Evolutionary conservation across 1,140 invertebrate genomes (phyloP), one percentile per base, ranked within the genome.

Genomic region (Drosophila miranda): DNA sequence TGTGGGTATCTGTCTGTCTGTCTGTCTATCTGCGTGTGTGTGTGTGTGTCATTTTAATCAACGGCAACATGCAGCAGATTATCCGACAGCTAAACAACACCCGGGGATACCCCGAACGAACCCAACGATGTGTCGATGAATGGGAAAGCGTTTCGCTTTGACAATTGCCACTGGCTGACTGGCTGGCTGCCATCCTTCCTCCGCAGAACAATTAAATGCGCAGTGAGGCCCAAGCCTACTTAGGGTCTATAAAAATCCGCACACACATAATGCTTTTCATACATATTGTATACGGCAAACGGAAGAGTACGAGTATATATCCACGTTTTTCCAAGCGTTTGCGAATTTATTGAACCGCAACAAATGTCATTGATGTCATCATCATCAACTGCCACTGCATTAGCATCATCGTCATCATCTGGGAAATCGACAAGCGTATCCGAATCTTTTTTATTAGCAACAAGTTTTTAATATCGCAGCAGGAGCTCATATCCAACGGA

Each of bases 291-390:
- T 38, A 0, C 13, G 19, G 6, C 4, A 21, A 59, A 46, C 23
- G 63, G 30, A 3, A 3, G 38, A 8, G 13, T 2, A 3, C 41
- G 16, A 41, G n/a, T 7, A 21, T 30, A 50, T 38, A 38, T 38
- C 4, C 34, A 38, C 34, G 11, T 55, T 59, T 67, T 79, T 70
- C 60, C 64, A 61, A 63, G 41, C 52, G 77, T 59, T 81, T 87
- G 78, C 67, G 75, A 87, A 87, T 81, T 87, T 87, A 87, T 87
- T 87, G 82, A 87, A 87, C 82, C 82, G 82, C 82, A 87, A 74
- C 82, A 86, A 87, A 87, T 87, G 82, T 87, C 82, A 86, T 86
- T 87, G 78, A 87, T 86, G 82, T 82, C 82, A 86, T 63, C 71
- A 75, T 59, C 57, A 70, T 46, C 68, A 23, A 23, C 23, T 44